Conservation (phyloP, 2,113 vertebrate species). For the Hippoglossus stenolepis region DNA sequence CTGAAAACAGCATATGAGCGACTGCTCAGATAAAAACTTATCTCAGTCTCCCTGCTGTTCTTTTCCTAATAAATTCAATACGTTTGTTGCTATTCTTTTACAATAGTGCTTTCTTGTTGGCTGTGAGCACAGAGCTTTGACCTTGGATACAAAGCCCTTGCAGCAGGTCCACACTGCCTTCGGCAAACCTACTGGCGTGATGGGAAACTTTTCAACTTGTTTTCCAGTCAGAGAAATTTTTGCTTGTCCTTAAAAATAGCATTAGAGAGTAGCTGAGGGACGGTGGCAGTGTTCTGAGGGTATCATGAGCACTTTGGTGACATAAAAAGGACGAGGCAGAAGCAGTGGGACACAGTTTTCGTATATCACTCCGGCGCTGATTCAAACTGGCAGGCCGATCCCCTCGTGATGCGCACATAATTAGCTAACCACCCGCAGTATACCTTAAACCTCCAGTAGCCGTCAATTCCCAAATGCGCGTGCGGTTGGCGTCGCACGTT, state of each 20-base stretch:
- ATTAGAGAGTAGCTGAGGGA: slow-evolving; percentile 48
- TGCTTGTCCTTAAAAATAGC: slow-evolving; percentile 54
- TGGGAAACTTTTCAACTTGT: slow-evolving; percentile 12
- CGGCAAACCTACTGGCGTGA: slow-evolving; percentile 19
- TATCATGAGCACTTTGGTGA: slow-evolving; percentile 55
- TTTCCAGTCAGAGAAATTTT: background rate
- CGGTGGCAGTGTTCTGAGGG: slow-evolving; percentile 41
- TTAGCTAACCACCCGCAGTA: slow-evolving; percentile 68
- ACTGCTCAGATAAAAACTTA: background rate
- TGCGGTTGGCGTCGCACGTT: slow-evolving; percentile 34
- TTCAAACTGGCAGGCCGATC: slow-evolving; percentile 65
- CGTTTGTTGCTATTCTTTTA: slow-evolving; percentile 22
- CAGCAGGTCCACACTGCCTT: background rate
- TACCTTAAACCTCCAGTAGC: slow-evolving; percentile 64
- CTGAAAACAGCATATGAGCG: too few relatives aligned
- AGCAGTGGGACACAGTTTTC: slow-evolving; percentile 43
- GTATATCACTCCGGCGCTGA: slow-evolving; percentile 52
- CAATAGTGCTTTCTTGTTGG: slow-evolving; percentile 20
- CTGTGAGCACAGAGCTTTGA: slow-evolving; percentile 19
- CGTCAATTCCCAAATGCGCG: slow-evolving; percentile 38
- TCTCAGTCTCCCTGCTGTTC: background rate
- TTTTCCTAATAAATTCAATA: background rate
- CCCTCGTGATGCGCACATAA: slow-evolving; percentile 69
- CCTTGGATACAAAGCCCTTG: slow-evolving; percentile 25
- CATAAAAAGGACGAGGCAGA: slow-evolving; percentile 58